phyloP scores from a whole-genome alignment of 2,888 invertebrate species.

The Drosophila eohydei region DNA sequence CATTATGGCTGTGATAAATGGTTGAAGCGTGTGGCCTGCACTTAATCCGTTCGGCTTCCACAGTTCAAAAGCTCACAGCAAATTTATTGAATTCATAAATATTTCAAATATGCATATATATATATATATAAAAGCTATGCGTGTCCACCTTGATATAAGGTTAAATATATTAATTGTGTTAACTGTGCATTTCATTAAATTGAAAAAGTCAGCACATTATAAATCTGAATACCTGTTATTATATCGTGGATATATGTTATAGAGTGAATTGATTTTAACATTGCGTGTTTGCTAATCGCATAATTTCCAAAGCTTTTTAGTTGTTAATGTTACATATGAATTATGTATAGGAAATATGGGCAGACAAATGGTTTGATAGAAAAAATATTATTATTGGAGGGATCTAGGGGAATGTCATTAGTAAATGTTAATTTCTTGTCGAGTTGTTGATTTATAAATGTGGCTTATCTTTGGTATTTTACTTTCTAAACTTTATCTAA shows the following conservation, averaged over 20 bases:
- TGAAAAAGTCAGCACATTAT: conserved; percentile 24
- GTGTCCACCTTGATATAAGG: conserved; percentile 16
- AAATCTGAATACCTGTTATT: conserved; percentile 27
- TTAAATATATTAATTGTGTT: conserved; percentile 18
- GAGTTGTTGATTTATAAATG: background rate
- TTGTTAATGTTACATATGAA: conserved; percentile 5
- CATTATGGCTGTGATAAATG: conserved; percentile 56
- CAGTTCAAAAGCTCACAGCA: conserved; percentile 1
- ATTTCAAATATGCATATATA: conserved; percentile 1
- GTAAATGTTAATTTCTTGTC: conserved; percentile 3
- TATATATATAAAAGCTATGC: background rate
- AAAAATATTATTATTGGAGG: background rate
- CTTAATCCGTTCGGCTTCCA: conserved; percentile 42
- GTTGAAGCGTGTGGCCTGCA: conserved; percentile 47
- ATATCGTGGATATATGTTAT: conserved; percentile 9
- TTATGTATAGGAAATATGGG: background rate
- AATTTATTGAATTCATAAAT: conserved; percentile 18
- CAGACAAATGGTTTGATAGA: conserved; percentile 1
- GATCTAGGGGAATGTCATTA: background rate
- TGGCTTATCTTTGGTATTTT: background rate
- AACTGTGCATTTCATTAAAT: conserved; percentile 39
- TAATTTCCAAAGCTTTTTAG: conserved; percentile 5
- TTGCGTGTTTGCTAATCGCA: conserved; percentile 25
- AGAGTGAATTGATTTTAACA: conserved; percentile 15
- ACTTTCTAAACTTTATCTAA: background rate